Conservation (phyloP, 1,140 invertebrate species). For the Trypoxylus dichotomus region DNA sequence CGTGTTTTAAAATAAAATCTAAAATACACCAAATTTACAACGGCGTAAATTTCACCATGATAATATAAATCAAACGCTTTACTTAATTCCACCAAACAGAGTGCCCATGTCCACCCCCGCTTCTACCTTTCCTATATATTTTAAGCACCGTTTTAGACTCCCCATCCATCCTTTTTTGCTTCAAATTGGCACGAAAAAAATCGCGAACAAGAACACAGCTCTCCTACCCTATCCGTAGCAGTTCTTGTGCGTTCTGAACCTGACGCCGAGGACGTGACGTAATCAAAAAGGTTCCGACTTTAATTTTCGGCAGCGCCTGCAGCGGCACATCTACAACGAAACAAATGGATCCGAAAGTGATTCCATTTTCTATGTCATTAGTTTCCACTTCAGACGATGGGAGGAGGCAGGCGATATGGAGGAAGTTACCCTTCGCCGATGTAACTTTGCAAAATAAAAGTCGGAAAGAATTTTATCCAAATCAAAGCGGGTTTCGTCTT, state of each 20-base stretch:
- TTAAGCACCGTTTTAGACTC: not conserved
- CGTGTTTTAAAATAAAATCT: no score
- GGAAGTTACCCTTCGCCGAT: not conserved
- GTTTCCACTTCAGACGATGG: conserved; percentile 40
- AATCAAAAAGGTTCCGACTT: conserved; percentile 33
- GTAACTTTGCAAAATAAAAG: conserved; percentile 18
- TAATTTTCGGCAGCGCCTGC: conserved; percentile 37
- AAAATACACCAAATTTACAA: no score
- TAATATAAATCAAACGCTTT: no score
- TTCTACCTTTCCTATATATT: not conserved
- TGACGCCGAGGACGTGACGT: conserved; percentile 36
- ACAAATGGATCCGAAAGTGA: conserved; percentile 48
- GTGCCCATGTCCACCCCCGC: no score
- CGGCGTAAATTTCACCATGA: no score
- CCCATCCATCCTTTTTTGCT: not conserved
- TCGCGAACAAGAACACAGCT: not conserved
- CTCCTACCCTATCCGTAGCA: not conserved
- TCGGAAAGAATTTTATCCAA: not conserved
- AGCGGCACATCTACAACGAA: conserved; percentile 36
- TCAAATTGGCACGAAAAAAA: not conserved
- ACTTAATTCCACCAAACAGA: no score
- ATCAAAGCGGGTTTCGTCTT: not conserved
- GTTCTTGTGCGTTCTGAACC: not conserved
- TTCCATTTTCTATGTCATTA: conserved; percentile 49
- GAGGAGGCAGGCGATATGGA: not conserved